Conservation (phyloP, 2,113 vertebrate genomes). For the Gallinago undulata region DNA sequence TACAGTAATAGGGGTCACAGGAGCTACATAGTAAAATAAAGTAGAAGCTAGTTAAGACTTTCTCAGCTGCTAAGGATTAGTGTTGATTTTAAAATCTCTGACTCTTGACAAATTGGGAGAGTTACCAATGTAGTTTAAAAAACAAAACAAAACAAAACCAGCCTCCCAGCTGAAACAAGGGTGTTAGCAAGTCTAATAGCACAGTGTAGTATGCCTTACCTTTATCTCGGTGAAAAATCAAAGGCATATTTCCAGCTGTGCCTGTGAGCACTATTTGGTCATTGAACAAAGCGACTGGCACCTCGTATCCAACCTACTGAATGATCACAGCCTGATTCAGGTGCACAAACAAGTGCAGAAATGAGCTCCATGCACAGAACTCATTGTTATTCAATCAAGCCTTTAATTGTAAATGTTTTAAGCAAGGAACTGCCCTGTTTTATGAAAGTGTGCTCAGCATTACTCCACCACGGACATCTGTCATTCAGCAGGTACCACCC, state of each 20-base stretch:
- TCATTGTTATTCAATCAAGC: conserved; percentile 54
- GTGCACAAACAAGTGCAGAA: conserved; percentile 59
- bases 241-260: conserved; percentile 55
- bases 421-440: conserved; percentile 55
- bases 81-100: conserved; percentile 28
- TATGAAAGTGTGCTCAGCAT: conserved; percentile 56
- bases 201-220: neutral
- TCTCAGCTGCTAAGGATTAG: conserved; percentile 27
- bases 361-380: conserved; percentile 32
- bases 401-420: conserved; percentile 66
- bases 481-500: conserved; percentile 68
- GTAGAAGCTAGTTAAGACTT: conserved; percentile 36
- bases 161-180: neutral
- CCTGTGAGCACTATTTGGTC: conserved; percentile 19
- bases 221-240: conserved; percentile 57
- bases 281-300: conserved; percentile 46
- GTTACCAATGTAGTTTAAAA: neutral
- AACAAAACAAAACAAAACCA: neutral
- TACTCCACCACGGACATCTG: conserved; percentile 44
- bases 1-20: neutral
- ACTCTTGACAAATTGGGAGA: conserved; percentile 29
- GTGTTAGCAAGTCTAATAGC: conserved; percentile 9
- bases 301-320: conserved; percentile 30
- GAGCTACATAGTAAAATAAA: conserved; percentile 8
- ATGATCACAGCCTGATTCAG: conserved; percentile 38